Conservation (phyloP, 2,797 vertebrate genomes). For the Sphenodon punctatus region DNA sequence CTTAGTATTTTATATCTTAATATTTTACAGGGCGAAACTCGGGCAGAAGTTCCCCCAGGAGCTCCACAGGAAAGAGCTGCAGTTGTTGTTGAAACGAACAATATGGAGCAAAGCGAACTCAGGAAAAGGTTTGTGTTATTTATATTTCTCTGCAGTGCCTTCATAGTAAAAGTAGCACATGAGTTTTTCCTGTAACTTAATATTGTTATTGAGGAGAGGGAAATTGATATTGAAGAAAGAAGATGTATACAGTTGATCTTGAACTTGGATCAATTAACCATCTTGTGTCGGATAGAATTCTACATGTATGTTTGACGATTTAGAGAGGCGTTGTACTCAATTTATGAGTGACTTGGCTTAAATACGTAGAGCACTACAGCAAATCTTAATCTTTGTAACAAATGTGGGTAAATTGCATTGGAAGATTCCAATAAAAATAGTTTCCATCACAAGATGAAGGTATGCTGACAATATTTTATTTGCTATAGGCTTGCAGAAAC, state of each 20-base stretch:
- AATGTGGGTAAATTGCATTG: not conserved
- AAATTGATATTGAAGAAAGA: not conserved
- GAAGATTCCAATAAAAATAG: too few species aligned
- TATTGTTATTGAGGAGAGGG: too few species aligned
- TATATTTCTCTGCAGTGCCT: not conserved
- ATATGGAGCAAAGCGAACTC: constrained; percentile 77
- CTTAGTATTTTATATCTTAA: too few species aligned
- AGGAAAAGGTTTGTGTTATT: constrained; percentile 77
- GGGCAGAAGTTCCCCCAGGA: constrained; percentile 84
- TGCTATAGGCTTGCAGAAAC: constrained; percentile 80
- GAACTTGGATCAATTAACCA: not conserved
- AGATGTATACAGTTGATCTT: not conserved
- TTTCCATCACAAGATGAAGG: too few species aligned
- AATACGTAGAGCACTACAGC: not conserved
- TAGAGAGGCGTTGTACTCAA: not conserved
- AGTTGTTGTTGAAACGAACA: constrained; percentile 68
- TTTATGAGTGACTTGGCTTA: not conserved
- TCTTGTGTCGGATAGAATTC: too few species aligned
- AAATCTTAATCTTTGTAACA: not conserved
- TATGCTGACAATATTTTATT: too few species aligned
- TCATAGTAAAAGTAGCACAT: too few species aligned
- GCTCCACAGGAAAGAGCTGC: constrained; percentile 85
- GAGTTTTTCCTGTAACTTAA: too few species aligned
- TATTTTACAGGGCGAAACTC: constrained; percentile 75
- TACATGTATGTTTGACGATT: too few species aligned